Conservation (phyloP, 2,888 invertebrate genomes). For the Tromatobia lineatoria region DNA sequence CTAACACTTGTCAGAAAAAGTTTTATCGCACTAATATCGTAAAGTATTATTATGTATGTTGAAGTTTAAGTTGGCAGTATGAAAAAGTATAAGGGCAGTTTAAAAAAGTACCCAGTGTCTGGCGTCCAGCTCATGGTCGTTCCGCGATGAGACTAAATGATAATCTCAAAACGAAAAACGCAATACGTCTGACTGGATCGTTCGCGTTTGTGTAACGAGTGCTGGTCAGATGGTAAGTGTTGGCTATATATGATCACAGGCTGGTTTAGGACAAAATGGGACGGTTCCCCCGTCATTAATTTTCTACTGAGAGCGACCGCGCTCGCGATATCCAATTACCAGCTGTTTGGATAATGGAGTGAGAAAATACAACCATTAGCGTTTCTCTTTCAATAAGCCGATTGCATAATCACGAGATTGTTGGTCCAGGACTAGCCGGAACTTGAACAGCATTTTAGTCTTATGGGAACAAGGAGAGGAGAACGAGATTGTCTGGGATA, state of each 20-base stretch:
- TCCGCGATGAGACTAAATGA: background rate
- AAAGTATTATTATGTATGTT: background rate
- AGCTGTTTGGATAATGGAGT: constrained; percentile 9
- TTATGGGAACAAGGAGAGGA: background rate
- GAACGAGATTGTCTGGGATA: background rate
- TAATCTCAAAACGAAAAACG: background rate
- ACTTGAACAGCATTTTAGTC: background rate
- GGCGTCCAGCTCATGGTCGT: constrained; percentile 2
- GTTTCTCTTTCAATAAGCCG: constrained; percentile 29
- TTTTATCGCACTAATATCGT: too few species aligned
- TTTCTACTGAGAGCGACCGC: background rate
- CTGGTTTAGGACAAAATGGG: background rate
- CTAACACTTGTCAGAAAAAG: too few species aligned
- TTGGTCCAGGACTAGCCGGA: background rate
- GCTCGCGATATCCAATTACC: constrained; percentile 24
- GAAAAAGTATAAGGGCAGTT: too few species aligned
- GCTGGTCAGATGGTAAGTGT: background rate
- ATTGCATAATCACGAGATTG: constrained; percentile 31
- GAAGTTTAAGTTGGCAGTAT: background rate
- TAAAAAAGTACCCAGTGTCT: background rate
- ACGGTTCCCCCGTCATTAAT: constrained; percentile 13
- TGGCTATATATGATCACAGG: background rate
- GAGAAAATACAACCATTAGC: constrained; percentile 7
- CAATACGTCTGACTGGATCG: background rate
- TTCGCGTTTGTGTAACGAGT: background rate